These are phyloP conservation scores for Conomelus anceps DNA, from an alignment of 2,888 invertebrate genomes.

Conservation along the genomic window DNA sequence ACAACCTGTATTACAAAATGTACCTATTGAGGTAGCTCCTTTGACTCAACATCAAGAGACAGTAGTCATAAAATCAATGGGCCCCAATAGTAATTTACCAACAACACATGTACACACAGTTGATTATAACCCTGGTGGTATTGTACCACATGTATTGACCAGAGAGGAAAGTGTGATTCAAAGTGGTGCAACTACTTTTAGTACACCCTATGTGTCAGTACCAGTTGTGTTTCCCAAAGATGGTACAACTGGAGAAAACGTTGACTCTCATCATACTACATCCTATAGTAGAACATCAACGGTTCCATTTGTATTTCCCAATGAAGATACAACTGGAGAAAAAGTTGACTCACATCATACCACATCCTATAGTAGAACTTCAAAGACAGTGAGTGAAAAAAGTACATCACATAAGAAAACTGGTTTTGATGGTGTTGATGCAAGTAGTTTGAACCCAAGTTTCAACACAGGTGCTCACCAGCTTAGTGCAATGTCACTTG, in stretches of 20 bases:
- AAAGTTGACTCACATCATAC: neutral
- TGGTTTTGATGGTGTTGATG: neutral
- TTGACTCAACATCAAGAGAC: neutral
- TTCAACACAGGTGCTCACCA: neutral
- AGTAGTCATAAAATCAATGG: neutral
- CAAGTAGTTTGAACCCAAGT: neutral
- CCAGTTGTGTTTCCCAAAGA: neutral
- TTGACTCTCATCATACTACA: neutral
- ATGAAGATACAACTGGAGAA: neutral
- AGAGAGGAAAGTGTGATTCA: neutral
- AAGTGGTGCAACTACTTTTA: neutral
- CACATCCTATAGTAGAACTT: neutral
- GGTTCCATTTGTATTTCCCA: no score
- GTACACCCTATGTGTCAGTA: neutral
- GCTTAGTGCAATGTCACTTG: neutral
- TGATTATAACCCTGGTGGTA: neutral
- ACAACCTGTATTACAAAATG: neutral
- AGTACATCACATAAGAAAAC: neutral
- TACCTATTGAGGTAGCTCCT: neutral
- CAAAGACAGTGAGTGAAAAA: neutral
- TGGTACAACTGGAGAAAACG: neutral
- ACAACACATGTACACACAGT: neutral
- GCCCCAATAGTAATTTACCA: neutral
- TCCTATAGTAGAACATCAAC: neutral
- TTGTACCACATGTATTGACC: neutral